Conservation (phyloP, 2,113 vertebrate species). For the Sialia sialis region DNA sequence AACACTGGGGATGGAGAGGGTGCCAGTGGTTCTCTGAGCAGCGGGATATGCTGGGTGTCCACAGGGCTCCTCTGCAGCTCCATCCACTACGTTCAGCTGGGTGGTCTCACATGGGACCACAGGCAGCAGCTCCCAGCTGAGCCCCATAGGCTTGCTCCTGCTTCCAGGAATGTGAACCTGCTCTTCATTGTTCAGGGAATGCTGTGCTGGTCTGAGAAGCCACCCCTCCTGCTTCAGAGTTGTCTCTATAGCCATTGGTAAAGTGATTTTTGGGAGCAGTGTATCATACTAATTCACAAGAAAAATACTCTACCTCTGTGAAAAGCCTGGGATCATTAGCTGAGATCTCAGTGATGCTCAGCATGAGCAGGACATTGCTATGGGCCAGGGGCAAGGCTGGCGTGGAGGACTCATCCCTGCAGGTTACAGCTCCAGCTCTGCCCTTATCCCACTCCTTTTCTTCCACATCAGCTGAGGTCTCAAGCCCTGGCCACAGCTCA, state of each 20-base stretch:
- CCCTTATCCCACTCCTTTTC: not conserved
- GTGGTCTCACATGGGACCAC: not conserved
- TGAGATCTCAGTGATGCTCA: not conserved
- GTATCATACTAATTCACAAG: not conserved
- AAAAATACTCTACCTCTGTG: not conserved
- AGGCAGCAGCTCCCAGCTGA: not conserved
- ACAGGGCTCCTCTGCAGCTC: not conserved
- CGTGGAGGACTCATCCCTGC: fast-evolving
- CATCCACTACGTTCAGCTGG: fast-evolving
- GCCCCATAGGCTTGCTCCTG: not conserved
- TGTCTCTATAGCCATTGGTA: not conserved
- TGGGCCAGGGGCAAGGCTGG: fast-evolving
- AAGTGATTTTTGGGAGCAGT: not conserved
- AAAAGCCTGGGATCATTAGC: not conserved
- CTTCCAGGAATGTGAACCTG: not conserved
- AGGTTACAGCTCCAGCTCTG: not conserved
- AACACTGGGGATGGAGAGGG: not conserved
- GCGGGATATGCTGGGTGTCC: fast-evolving
- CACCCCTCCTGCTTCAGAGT: not conserved
- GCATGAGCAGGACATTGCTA: not conserved
- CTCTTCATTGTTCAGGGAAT: not conserved
- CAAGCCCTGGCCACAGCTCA: fast-evolving
- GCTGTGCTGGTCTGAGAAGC: not conserved
- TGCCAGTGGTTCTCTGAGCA: not conserved
- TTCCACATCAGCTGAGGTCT: not conserved